Evolutionary conservation across 2,113 vertebrate genomes (phyloP), one percentile per base, ranked within the genome.

Genomic region (Eudyptes chrysolophus): DNA sequence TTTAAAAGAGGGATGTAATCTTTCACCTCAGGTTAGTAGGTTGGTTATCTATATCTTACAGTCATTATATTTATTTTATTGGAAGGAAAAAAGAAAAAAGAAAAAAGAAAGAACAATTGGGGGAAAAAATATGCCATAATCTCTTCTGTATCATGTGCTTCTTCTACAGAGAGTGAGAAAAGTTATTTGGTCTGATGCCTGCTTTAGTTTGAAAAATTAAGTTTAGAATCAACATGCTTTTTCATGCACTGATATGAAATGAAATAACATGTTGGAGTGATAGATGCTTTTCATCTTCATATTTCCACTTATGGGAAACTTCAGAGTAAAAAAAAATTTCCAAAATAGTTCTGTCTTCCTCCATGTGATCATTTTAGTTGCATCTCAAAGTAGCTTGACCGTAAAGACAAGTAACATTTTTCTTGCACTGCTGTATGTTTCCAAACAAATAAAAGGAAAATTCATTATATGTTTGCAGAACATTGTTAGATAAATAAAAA

Each of bases 11-110:
- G 11, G 49, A 49, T 84, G 7, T 22, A 54, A 68, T 36, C 2
- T 2, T 69, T 93, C 32, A 13, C 11, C 30, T 79, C 9, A 78
- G 6, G 16, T 74, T 83, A 57, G 36, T 57, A 38, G 10, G 9
- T 44, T 72, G 44, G 7, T 78, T 83, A 55, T 36, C 27, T 74
- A 7, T 42, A 25, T 52, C 9, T 85, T 90, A 26, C 5, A 60
- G 9, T 49, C 44, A 46, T 7, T 74, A 5, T 2, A 69, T 51
- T 58, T 17, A 61, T 60, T 65, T 84, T 21, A 49, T 5, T 34
- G 1, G 7, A 26, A 4, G 8, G 9, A 4, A 16, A 12, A 6
- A 11, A 11, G 12, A 27, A 60, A 64, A 9, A 26, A 6, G 25
- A 46, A 10, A 40, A 18, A 32, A 30, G 17, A 80, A 79, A 48